These are phyloP conservation scores for Tubulanus polymorphus DNA, from an alignment of 2,888 invertebrate genomes.

Conservation along the genomic window DNA sequence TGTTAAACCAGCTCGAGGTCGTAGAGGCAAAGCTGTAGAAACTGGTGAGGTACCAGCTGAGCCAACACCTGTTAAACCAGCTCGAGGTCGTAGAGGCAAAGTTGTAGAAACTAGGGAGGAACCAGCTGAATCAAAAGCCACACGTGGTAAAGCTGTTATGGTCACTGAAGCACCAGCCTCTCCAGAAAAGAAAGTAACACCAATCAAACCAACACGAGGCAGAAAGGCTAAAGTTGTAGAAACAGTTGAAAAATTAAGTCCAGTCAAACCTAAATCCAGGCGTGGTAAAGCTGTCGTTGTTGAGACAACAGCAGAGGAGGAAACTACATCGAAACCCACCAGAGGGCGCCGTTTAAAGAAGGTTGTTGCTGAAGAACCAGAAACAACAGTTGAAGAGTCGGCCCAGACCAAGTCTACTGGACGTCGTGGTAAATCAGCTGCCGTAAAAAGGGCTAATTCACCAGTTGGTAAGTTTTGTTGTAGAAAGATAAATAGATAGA, in stretches of 20 bases:
- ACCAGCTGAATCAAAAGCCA: no score
- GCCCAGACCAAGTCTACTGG: neutral
- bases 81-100: constrained; percentile 1
- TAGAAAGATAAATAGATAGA: no score
- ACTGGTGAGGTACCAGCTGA: neutral
- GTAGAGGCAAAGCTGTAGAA: neutral
- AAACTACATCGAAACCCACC: constrained; percentile 3
- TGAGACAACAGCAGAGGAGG: constrained; percentile 7
- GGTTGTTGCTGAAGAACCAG: neutral
- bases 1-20: neutral
- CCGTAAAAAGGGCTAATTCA: neutral
- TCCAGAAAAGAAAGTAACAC: no score
- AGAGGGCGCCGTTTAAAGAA: neutral
- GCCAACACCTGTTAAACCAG: constrained; percentile 1
- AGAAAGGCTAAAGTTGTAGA: no score
- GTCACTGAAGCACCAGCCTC: no score
- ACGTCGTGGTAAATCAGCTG: constrained; percentile 4
- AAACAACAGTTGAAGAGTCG: no score
- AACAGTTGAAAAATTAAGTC: no score
- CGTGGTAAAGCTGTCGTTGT: neutral
- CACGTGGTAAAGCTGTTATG: no score
- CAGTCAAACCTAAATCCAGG: no score
- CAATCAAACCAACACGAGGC: constrained; percentile 1
- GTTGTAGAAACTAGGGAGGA: no score
- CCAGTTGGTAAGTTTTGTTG: no score